Evolutionary conservation across 2,797 vertebrate species (phyloP).

Genomic region (Champsocephalus esox): DNA sequence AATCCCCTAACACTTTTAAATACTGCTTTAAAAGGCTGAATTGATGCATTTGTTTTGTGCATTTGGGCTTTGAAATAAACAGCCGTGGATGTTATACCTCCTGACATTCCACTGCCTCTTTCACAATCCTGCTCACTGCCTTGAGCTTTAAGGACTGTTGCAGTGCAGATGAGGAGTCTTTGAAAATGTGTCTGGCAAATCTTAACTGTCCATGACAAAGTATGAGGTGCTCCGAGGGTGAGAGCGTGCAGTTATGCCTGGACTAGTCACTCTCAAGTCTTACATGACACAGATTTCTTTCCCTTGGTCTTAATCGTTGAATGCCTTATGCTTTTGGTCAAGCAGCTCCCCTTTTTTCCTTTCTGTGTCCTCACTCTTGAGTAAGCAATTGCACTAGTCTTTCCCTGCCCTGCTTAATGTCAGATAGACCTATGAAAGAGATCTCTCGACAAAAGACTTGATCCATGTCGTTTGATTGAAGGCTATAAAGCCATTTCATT

Average conservation of each 20-base stretch:
- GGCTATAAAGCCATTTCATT: not conserved
- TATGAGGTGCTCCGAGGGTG: constrained; percentile 11
- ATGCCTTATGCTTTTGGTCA: constrained; percentile 33
- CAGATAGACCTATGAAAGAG: not conserved
- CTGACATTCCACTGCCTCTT: constrained; percentile 38
- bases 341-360: not conserved
- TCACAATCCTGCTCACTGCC: constrained; percentile 46
- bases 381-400: constrained; percentile 12
- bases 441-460: not conserved
- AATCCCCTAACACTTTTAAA: not conserved
- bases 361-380: not conserved
- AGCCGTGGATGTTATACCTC: constrained; percentile 32
- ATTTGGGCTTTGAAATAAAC: constrained; percentile 42
- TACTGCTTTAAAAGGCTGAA: not conserved
- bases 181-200: constrained; percentile 63
- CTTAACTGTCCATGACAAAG: constrained; percentile 50
- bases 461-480: not conserved
- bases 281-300: constrained; percentile 10
- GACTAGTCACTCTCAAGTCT: constrained; percentile 18
- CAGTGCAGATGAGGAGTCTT: constrained; percentile 38
- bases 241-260: constrained; percentile 30
- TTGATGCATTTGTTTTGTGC: not conserved
- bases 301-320: not conserved
- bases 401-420: constrained; percentile 1
- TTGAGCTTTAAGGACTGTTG: constrained; percentile 37